A percentile compares a stretch with the other conserved stretches of the same genome.
Conservation (phyloP, 2,888 invertebrate genomes). For the Eupsilia transversa region DNA sequence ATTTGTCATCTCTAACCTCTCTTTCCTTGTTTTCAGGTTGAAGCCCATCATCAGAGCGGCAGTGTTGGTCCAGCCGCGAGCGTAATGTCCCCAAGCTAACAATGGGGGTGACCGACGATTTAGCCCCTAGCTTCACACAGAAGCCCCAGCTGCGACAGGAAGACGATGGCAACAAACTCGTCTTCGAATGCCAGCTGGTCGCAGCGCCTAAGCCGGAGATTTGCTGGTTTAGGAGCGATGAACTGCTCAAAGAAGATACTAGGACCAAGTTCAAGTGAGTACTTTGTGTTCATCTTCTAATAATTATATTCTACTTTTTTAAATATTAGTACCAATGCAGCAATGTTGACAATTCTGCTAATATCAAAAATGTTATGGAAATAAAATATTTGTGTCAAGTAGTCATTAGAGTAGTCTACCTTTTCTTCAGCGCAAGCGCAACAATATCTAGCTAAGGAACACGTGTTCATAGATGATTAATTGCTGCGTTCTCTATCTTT, state of each 20-base stretch:
- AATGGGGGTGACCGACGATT: constrained; percentile 97
- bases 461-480: neutral
- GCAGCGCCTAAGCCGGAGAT: constrained; percentile 97
- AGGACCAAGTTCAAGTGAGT: constrained; percentile 95
- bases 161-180: constrained; percentile 98
- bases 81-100: constrained; percentile 87
- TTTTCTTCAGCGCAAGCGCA: neutral
- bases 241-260: constrained; percentile 95
- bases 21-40: constrained; percentile 62
- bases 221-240: constrained; percentile 97
- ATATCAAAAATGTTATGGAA: neutral
- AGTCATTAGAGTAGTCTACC: neutral
- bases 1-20: neutral
- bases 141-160: constrained; percentile 99
- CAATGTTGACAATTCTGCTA: neutral
- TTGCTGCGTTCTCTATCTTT: neutral
- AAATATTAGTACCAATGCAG: neutral
- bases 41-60: constrained; percentile 70
- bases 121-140: constrained; percentile 99
- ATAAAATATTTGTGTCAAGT: neutral
- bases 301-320: neutral
- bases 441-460: no score
- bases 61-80: constrained; percentile 72
- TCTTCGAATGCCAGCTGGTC: constrained; percentile 98
- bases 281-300: neutral